phyloP scores from a whole-genome alignment of 2,797 vertebrate genomes.

The Phrynocephalus vlangalii region DNA sequence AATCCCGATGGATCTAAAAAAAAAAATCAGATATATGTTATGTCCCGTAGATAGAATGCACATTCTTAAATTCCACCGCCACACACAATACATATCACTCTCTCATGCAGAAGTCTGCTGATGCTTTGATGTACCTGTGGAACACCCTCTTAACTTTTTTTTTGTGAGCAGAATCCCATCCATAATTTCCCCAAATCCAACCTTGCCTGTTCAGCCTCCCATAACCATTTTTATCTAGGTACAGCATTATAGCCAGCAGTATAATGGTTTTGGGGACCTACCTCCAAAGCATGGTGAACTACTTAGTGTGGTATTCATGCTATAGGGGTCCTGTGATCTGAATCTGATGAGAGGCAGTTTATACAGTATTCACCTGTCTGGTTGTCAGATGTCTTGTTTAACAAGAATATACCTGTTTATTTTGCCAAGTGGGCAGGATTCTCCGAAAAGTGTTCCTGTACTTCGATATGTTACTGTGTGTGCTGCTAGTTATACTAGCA shows the following conservation, averaged over 20 bases:
- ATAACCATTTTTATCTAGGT: neutral
- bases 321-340: neutral
- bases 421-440: neutral
- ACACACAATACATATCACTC: neutral
- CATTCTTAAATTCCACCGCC: neutral
- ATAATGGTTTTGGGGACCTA: neutral
- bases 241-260: neutral
- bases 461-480: neutral
- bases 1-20: slow-evolving; percentile 41
- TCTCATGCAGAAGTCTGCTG: neutral
- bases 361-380: neutral
- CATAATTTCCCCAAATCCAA: neutral
- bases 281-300: neutral
- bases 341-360: neutral
- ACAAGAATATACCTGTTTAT: neutral
- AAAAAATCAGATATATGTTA: neutral
- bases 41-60: neutral
- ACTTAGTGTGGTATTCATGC: neutral
- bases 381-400: neutral
- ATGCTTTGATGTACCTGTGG: neutral
- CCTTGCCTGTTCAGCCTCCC: neutral
- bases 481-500: neutral
- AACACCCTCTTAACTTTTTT: neutral
- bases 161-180: neutral
- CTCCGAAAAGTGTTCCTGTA: too few species aligned